Evolutionary conservation across 2,113 vertebrate species (phyloP).

Genomic region (Mesitornis unicolor): DNA sequence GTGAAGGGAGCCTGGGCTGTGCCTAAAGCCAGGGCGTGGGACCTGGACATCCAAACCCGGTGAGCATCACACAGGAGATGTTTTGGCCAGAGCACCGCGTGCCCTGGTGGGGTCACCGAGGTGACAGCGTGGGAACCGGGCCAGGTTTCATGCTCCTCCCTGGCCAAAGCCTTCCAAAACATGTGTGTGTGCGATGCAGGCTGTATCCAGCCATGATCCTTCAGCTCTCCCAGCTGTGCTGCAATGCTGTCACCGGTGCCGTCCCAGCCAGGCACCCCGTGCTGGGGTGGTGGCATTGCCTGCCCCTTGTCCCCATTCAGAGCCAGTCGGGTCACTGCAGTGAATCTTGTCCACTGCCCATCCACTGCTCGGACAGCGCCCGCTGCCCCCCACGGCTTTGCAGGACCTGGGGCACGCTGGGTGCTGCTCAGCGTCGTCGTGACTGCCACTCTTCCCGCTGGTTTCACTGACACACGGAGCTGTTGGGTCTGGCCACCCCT

Average conservation of each 20-base stretch:
- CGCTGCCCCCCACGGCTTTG: neutral
- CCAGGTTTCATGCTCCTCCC: neutral
- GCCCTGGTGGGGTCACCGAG: neutral
- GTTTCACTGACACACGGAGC: neutral
- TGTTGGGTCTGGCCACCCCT: neutral
- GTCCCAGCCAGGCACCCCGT: neutral
- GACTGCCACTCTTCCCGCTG: too few relatives aligned
- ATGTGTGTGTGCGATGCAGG: neutral
- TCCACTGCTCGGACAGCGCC: neutral
- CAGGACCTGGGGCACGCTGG: neutral
- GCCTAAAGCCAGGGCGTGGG: neutral
- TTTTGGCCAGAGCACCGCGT: neutral
- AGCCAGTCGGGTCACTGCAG: neutral
- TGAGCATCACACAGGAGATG: neutral
- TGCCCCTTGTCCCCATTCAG: neutral
- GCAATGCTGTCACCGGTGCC: neutral
- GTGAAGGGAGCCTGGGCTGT: neutral
- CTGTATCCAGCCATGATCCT: neutral
- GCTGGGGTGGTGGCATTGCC: neutral
- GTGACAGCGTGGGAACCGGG: neutral
- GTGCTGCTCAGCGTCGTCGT: neutral
- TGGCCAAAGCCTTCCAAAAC: neutral
- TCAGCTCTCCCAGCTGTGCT: neutral
- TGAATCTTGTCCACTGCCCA: neutral
- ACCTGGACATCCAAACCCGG: fast-evolving